A percentile compares a stretch with the other conserved stretches of the same genome.
Evolutionary conservation across 2,888 invertebrate species (phyloP).

Genomic region (Rhimphoctona megacephalus): DNA sequence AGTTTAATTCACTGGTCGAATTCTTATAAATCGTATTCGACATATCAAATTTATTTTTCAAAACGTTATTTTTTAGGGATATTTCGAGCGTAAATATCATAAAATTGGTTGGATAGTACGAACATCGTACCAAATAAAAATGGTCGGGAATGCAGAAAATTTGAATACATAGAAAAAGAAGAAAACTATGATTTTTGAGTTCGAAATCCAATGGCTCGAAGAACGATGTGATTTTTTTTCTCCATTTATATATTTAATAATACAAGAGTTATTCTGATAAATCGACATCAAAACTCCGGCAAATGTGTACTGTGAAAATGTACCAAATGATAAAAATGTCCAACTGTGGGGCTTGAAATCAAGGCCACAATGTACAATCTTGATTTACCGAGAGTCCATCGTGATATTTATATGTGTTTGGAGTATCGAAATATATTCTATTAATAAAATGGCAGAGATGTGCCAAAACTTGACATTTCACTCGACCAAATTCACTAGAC

Average conservation of each 20-base stretch:
- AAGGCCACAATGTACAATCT: background rate
- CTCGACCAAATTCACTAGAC: slow-evolving; percentile 22
- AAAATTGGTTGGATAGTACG: no score
- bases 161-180: no score
- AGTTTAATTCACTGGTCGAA: background rate
- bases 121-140: no score
- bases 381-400: background rate
- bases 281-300: background rate
- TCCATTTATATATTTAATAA: background rate
- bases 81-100: no score
- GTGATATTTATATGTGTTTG: background rate
- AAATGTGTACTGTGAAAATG: background rate
- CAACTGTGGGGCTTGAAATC: background rate
- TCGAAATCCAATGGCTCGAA: no score
- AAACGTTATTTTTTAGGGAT: no score
- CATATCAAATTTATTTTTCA: no score
- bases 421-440: background rate
- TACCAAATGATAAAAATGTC: background rate
- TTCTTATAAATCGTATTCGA: background rate
- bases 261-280: background rate
- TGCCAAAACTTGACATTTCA: slow-evolving; percentile 10
- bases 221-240: no score
- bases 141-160: no score
- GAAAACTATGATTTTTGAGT: no score
- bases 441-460: background rate